Base-by-base conservation (phyloP, 1,140 invertebrate genomes). In the Papilio dardanus region DNA sequence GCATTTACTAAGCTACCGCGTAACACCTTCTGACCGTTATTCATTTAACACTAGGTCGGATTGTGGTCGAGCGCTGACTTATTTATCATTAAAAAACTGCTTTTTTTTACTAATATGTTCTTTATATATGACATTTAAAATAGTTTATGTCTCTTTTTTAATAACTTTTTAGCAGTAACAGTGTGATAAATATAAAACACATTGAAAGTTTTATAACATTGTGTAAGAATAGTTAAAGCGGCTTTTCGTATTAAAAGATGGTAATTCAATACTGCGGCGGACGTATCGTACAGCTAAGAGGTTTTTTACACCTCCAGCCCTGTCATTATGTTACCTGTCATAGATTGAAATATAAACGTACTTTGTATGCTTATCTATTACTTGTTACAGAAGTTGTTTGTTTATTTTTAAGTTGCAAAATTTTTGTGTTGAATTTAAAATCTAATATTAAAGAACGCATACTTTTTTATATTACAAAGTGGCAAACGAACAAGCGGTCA, bases 301-400 rank as follows among this genome's bases (percentile, higher is more conserved):
- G 3, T 62, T 62, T 62, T 62, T 62, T 62, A 62, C 54, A 62
- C 54, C 54, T 62, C 50, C 14, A 62, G 54, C 54, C 24, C 54
- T 62, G 54, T 62, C 21, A 62, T 62, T 62, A 62, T 28, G 10
- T 30, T 30, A 16, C 12, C 24, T 62, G 21, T 16, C 24, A 50
- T 50, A 28, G 54, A 62, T 62, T 62, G 24, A 62, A 28, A 10
- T 62, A 62, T 12, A 16, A 30, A 28, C n/a, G 54, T 14, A 14
- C 24, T 62, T 62, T 62, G 24, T 62, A 28, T 24, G 8, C 21
- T 28, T 50, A 50, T 50, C 19, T 50, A 19, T 50, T 50, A 50
- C 46, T 42, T 42, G 5, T 42, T 16, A 4, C 14, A 4, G 1
- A 3, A n/a, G 16, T 42, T n/a, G 16, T 42, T n/a, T n/a, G n/a